A percentile compares a stretch with the other conserved stretches of the same genome.
phyloP scores from a whole-genome alignment of 2,888 invertebrate genomes.

The Melanargia galathea region DNA sequence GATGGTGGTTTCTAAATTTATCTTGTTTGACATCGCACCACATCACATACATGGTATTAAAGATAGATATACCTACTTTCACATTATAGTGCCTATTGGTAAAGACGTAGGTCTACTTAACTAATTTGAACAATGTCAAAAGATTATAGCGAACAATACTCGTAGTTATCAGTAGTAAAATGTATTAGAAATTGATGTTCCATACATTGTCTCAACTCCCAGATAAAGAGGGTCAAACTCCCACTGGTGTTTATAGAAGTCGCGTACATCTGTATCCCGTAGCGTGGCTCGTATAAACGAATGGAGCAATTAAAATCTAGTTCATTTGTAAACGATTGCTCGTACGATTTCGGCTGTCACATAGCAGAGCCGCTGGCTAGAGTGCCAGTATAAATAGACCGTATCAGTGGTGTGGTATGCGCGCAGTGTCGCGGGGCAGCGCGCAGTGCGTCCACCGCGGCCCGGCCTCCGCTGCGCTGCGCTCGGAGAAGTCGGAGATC shows the following conservation, averaged over 20 bases:
- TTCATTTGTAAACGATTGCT: not conserved
- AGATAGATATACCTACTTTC: too few species aligned
- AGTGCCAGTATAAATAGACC: not conserved
- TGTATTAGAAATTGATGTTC: too few species aligned
- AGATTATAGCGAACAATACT: too few species aligned
- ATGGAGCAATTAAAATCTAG: not conserved
- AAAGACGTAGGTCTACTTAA: too few species aligned
- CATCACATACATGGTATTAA: too few species aligned
- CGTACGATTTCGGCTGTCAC: not conserved
- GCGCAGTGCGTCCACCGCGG: not conserved
- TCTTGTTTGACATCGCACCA: too few species aligned
- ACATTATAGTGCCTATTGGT: too few species aligned
- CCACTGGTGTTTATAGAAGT: not conserved
- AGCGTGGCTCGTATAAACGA: not conserved
- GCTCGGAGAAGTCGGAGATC: not conserved
- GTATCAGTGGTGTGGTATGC: not conserved
- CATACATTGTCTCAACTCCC: not conserved
- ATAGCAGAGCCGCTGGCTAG: not conserved
- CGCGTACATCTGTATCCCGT: not conserved
- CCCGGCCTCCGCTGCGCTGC: not conserved
- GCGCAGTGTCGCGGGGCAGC: not conserved
- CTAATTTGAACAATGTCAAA: too few species aligned
- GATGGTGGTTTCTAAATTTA: too few species aligned
- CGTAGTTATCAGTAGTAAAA: not conserved
- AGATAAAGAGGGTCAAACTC: not conserved